Evolutionary conservation across 2,888 invertebrate species (phyloP), one percentile per base, ranked within the genome.

Genomic region (Torymus auratus): DNA sequence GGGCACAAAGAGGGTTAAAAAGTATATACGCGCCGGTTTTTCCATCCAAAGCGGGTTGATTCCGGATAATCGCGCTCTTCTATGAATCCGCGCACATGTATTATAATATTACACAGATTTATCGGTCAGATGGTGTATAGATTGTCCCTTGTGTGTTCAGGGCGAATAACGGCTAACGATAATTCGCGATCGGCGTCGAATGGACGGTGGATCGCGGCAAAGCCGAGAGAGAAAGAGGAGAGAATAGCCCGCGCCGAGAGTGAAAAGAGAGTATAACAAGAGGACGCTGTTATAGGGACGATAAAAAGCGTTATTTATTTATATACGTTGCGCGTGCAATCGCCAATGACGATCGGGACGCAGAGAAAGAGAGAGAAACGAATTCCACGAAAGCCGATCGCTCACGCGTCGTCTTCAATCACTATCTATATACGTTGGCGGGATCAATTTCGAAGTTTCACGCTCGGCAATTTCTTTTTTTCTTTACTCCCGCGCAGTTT

Each of bases 341-440:
- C 28, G 60, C 64, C 69, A 64, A 70, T 70, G 77, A 70, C 77
- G 61, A 77, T 62, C 64, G 58, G 58, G 77, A 28, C 70, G 71
- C 65, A 28, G 28, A 28, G 70, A 56, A 62, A 20, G 69, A 56
- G 77, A 64, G 58, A 58, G 70, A 56, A 69, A 41, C 70, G 41
- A 77, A 77, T 77, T 77, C 77, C 77, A 70, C 70, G 77, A 77
- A 77, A 77, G 70, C 58, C 50, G 50, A 70, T 58, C 70, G 41
- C 60, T 58, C 53, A 41, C 50, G 17, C 28, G 14, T 55, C 68
- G 53, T 7, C 28, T 17, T 56, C 17, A 56, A 70, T 70, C 69
- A 41, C 58, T 15, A 58, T n/a, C n/a, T 69, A 10, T 13, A 23
- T n/a, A 56, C 28, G 53, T 28, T 23, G 20, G 23, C 55, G 68